These are phyloP conservation scores for Thymelicus acteon DNA, from an alignment of 2,888 invertebrate species.

Conservation along the genomic window DNA sequence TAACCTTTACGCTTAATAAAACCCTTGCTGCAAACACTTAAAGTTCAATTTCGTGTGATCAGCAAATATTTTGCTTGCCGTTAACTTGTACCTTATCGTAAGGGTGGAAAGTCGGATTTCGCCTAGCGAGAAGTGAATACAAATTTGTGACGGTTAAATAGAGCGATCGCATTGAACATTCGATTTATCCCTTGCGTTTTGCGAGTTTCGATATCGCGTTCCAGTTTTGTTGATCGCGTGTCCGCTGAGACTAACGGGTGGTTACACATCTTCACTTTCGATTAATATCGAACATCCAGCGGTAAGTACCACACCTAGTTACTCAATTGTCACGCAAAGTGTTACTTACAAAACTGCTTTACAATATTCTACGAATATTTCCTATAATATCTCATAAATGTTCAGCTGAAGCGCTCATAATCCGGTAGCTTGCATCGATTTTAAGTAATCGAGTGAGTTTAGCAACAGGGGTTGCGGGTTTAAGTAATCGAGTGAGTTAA, in stretches of 20 bases:
- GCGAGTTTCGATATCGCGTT: constrained; percentile 28
- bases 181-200: constrained; percentile 43
- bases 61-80: constrained; percentile 1
- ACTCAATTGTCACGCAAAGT: constrained; percentile 2
- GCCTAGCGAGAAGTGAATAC: not conserved
- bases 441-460: too few relatives aligned
- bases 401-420: too few relatives aligned
- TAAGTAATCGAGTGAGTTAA: too few relatives aligned
- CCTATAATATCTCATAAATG: too few relatives aligned
- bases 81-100: not conserved
- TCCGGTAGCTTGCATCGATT: too few relatives aligned
- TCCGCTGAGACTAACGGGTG: constrained; percentile 23
- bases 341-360: too few relatives aligned
- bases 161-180: constrained; percentile 52
- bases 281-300: constrained; percentile 3
- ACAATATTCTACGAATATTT: too few relatives aligned
- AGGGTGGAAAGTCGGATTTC: constrained; percentile 35
- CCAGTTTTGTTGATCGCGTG: constrained; percentile 28
- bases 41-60: constrained; percentile 19
- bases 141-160: constrained; percentile 38
- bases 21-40: constrained; percentile 21
- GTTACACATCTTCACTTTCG: constrained; percentile 19
- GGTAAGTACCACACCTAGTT: not conserved
- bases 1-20: constrained; percentile 26
- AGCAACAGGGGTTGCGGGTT: too few relatives aligned